Conservation (phyloP, 2,113 vertebrate genomes). For the Gadus chalcogrammus region DNA sequence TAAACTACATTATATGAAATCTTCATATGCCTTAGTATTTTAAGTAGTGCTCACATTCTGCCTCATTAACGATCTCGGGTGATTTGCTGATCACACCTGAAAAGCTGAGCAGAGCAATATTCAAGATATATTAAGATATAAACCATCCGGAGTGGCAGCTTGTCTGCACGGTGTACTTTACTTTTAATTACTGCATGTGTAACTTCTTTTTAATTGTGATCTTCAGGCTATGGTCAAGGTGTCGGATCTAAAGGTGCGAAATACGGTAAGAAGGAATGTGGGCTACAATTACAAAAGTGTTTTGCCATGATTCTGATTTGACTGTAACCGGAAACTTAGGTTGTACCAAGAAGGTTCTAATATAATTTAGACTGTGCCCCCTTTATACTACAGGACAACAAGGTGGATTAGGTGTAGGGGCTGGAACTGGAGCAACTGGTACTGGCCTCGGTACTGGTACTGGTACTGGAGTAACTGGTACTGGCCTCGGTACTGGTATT, state of each 20-base stretch:
- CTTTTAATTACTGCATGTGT: background rate
- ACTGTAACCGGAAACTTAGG: background rate
- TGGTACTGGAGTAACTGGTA: constrained; percentile 29
- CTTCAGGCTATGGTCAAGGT: constrained; percentile 48
- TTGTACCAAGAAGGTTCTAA: background rate
- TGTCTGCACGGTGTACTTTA: no score
- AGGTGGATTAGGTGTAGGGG: constrained; percentile 26
- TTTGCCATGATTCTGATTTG: no score
- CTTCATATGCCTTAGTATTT: no score
- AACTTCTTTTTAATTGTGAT: constrained; percentile 12
- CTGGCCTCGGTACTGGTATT: constrained; percentile 24
- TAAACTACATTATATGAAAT: no score
- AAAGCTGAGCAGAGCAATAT: no score
- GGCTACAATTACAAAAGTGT: background rate
- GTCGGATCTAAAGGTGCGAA: constrained; percentile 65
- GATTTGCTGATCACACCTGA: no score
- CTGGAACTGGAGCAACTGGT: constrained; percentile 12
- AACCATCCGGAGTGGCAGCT: no score
- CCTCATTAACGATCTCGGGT: no score
- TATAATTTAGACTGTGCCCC: background rate
- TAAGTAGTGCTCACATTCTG: no score
- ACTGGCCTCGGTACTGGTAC: constrained; percentile 1
- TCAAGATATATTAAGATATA: no score
- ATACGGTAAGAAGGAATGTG: constrained; percentile 49
- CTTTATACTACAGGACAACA: constrained; percentile 47